A percentile compares a stretch with the other conserved stretches of the same genome.
phyloP scores from a whole-genome alignment of 2,113 vertebrate species.

The Oophaga pumilio region DNA sequence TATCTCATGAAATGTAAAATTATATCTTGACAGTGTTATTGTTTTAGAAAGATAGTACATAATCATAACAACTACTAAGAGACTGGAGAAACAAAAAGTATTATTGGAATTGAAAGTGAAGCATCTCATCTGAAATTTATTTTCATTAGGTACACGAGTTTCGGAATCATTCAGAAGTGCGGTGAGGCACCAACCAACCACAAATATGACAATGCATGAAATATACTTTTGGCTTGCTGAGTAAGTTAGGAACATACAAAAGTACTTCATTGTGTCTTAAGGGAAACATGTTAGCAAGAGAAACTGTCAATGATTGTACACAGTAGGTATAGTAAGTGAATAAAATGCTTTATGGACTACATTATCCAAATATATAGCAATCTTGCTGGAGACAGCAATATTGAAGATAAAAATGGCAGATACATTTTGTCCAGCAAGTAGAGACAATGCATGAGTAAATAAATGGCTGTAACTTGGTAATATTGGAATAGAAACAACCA shows the following conservation, averaged over 20 bases:
- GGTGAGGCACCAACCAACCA: slow-evolving; percentile 18
- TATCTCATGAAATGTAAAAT: slow-evolving; percentile 37
- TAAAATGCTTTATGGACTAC: slow-evolving; percentile 8
- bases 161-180: slow-evolving; percentile 30
- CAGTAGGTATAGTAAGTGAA: background rate
- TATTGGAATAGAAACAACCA: too few species aligned
- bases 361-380: background rate
- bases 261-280: slow-evolving; percentile 17
- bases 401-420: background rate
- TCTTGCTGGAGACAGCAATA: background rate
- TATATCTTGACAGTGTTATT: slow-evolving; percentile 48
- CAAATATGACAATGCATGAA: slow-evolving; percentile 32
- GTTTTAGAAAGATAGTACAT: slow-evolving; percentile 51
- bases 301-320: slow-evolving; percentile 12
- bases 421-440: background rate
- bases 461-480: too few species aligned
- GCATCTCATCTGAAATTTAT: slow-evolving; percentile 48
- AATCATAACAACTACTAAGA: slow-evolving; percentile 50
- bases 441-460: background rate
- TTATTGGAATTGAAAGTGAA: slow-evolving; percentile 49
- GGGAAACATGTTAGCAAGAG: slow-evolving; percentile 3
- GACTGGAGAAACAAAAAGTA: slow-evolving; percentile 42
- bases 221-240: slow-evolving; percentile 25
- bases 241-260: slow-evolving; percentile 29
- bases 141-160: slow-evolving; percentile 43